Evolutionary conservation across 2,113 vertebrate genomes (phyloP).

Genomic region (Oryzias javanicus): DNA sequence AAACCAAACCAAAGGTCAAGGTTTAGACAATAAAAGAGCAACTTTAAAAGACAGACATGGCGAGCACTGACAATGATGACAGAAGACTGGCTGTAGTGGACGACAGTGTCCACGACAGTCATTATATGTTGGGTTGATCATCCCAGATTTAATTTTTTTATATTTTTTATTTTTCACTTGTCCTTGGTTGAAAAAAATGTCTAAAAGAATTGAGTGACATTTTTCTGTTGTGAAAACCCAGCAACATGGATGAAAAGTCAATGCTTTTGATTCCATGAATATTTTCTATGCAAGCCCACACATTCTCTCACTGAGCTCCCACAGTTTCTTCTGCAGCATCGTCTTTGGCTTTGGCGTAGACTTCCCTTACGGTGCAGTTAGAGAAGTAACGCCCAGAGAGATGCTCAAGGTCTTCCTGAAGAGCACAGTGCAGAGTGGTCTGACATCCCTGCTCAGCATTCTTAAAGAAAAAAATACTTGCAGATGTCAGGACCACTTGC

Average conservation of each 20-base stretch:
- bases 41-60: no score
- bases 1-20: no score
- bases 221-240: no score
- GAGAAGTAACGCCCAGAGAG: conserved; percentile 88
- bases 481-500: conserved; percentile 34
- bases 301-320: conserved; percentile 85
- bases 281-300: conserved; percentile 45
- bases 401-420: conserved; percentile 82
- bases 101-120: no score
- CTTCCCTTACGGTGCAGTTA: conserved; percentile 59
- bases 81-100: no score
- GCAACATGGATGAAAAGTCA: not conserved
- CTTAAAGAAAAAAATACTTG: conserved; percentile 78
- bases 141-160: no score
- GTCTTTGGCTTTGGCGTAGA: conserved; percentile 65
- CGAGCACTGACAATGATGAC: no score
- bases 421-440: conserved; percentile 85
- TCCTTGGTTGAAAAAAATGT: no score
- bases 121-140: no score
- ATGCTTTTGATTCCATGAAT: not conserved
- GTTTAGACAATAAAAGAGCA: no score
- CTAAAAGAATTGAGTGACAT: no score
- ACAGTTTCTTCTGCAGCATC: conserved; percentile 84
- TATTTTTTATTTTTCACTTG: no score
- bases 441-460: conserved; percentile 75